phyloP scores from a whole-genome alignment of 2,888 invertebrate species.

The Caenorhabditis macrosperma region DNA sequence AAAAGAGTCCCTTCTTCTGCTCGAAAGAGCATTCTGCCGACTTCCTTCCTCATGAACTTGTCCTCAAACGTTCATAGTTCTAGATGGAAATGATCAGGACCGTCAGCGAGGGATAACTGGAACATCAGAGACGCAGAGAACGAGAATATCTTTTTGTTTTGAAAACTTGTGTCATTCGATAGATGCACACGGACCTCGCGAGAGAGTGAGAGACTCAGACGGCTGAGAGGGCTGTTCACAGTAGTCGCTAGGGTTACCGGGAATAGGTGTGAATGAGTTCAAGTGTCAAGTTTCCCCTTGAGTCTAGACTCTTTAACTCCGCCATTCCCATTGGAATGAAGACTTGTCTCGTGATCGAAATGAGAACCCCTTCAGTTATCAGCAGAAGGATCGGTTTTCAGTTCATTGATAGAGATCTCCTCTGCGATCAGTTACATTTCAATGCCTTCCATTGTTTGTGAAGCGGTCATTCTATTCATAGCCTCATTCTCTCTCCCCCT shows the following conservation, averaged over 20 bases:
- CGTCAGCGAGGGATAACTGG: neutral
- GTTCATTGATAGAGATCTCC: too few relatives aligned
- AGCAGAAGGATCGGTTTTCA: too few relatives aligned
- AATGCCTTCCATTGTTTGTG: too few relatives aligned
- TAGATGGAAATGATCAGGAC: neutral
- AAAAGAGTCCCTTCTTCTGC: slow-evolving; percentile 3
- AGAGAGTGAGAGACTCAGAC: slow-evolving; percentile 21
- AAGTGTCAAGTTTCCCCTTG: slow-evolving; percentile 7
- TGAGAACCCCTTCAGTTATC: neutral
- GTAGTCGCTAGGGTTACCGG: neutral
- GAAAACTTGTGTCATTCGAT: slow-evolving; percentile 51
- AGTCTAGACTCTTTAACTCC: neutral
- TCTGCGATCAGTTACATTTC: too few relatives aligned
- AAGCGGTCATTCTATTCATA: too few relatives aligned
- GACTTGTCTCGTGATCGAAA: neutral
- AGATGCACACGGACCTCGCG: slow-evolving; percentile 37
- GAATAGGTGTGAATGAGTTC: neutral
- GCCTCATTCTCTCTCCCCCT: neutral
- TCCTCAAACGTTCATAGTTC: neutral
- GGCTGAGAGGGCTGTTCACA: slow-evolving; percentile 3
- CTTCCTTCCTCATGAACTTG: slow-evolving; percentile 4
- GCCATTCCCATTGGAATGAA: neutral
- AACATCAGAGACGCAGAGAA: slow-evolving; percentile 16
- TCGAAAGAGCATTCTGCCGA: neutral
- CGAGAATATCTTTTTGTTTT: slow-evolving; percentile 38